phyloP scores from a whole-genome alignment of 1,140 invertebrate species.

The Trypoxylus dichotomus region DNA sequence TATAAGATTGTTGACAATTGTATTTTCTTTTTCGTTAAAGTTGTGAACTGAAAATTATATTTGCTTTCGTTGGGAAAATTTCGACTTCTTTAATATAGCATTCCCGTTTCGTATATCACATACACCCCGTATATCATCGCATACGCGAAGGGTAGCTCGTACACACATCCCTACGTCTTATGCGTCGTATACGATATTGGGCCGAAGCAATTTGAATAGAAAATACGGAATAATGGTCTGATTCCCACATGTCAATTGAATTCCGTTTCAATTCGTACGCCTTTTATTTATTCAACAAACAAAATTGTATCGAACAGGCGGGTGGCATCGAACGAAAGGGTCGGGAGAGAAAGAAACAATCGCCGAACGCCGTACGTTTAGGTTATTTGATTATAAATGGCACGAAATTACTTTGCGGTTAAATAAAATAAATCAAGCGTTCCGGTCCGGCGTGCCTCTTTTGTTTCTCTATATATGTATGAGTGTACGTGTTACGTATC shows the following conservation, averaged over 20 bases:
- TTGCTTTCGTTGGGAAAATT: no score
- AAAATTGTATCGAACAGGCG: conserved; percentile 6
- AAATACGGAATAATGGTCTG: conserved; percentile 14
- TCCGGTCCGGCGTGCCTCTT: neutral
- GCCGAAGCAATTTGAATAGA: conserved; percentile 16
- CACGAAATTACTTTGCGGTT: conserved; percentile 22
- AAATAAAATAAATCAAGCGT: conserved; percentile 19
- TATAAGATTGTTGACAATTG: no score
- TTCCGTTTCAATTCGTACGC: neutral
- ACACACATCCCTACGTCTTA: neutral
- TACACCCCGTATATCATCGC: no score
- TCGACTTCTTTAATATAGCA: no score
- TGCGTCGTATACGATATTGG: neutral
- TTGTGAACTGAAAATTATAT: no score
- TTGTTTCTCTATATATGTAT: no score
- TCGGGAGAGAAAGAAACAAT: neutral
- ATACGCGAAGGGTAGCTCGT: no score
- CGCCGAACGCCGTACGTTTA: neutral
- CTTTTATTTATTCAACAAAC: conserved; percentile 21
- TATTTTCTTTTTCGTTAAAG: no score
- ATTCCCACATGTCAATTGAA: conserved; percentile 25
- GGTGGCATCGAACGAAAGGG: no score
- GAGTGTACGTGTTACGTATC: no score
- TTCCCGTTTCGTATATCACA: no score
- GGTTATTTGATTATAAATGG: conserved; percentile 25